Percentiles rank a stretch among this genome's conserved stretches.
Conservation (phyloP, 2,888 invertebrate genomes). For the Portevinia maculata region DNA sequence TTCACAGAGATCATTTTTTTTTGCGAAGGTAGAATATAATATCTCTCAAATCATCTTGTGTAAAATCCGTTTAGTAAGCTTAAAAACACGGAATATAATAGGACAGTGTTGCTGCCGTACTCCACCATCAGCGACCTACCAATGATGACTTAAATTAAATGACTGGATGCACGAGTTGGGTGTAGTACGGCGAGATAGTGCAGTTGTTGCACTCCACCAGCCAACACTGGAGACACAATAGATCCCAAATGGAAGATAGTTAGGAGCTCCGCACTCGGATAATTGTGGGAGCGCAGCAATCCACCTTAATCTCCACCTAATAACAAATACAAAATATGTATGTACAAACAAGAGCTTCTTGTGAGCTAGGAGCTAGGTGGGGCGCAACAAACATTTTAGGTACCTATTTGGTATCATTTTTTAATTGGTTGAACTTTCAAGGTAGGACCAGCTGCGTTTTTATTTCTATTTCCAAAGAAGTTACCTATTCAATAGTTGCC, state of each 20-base stretch:
- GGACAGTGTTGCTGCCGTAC: slow-evolving; percentile 65
- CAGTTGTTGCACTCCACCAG: slow-evolving; percentile 18
- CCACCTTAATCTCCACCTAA: slow-evolving; percentile 62
- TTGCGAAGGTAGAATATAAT: background rate
- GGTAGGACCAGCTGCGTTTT: slow-evolving; percentile 14
- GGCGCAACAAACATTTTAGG: background rate
- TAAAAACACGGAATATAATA: slow-evolving; percentile 65
- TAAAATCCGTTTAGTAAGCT: slow-evolving; percentile 62
- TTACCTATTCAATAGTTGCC: slow-evolving; percentile 43
- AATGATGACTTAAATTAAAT: slow-evolving; percentile 70
- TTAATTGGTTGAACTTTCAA: slow-evolving; percentile 52
- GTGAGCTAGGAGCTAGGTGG: slow-evolving; percentile 1
- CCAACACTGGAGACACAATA: slow-evolving; percentile 55
- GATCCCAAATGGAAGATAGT: slow-evolving; percentile 56
- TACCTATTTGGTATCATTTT: background rate
- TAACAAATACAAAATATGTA: too few species aligned
- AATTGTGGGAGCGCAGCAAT: slow-evolving; percentile 61
- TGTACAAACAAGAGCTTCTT: too few species aligned
- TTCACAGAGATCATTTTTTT: too few species aligned
- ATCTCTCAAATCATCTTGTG: slow-evolving; percentile 49
- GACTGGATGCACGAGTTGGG: slow-evolving; percentile 68
- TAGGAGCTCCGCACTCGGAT: slow-evolving; percentile 47
- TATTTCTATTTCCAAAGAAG: slow-evolving; percentile 5
- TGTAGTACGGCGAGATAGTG: slow-evolving; percentile 40
- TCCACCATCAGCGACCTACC: slow-evolving; percentile 45